phyloP scores from a whole-genome alignment of 53 echinoderm and acorn worm species.

The Holothuria leucospilota region DNA sequence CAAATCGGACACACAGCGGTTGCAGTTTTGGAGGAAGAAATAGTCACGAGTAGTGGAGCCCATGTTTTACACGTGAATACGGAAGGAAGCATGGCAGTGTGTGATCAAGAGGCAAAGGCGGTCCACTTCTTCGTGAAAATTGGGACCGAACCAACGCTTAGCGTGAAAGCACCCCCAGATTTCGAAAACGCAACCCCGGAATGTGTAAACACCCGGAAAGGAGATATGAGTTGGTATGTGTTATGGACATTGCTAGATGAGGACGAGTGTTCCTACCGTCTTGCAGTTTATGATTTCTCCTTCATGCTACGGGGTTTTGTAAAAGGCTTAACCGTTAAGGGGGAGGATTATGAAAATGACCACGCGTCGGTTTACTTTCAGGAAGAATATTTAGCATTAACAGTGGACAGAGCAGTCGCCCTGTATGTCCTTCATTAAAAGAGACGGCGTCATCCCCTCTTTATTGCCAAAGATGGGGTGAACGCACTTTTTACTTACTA shows the following conservation, averaged over 20 bases:
- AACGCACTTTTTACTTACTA: too few species aligned
- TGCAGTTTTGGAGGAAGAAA: neutral
- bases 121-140: neutral
- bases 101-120: neutral
- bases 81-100: neutral
- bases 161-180: neutral
- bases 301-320: too few species aligned
- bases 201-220: neutral
- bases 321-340: too few species aligned
- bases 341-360: too few species aligned
- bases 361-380: too few species aligned
- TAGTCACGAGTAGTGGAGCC: neutral
- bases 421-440: too few species aligned
- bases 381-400: too few species aligned
- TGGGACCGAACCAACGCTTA: neutral
- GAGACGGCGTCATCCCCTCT: too few species aligned
- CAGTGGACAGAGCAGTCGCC: too few species aligned
- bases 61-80: constrained; percentile 1
- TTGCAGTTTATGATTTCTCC: too few species aligned
- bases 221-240: neutral
- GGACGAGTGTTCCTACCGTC: too few species aligned
- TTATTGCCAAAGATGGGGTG: too few species aligned
- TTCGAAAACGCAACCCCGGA: neutral
- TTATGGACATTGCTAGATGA: neutral
- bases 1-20: neutral